A percentile compares a stretch with the other conserved stretches of the same genome.
phyloP scores from a whole-genome alignment of 2,888 invertebrate genomes.

The Megalurothrips usitatus region DNA sequence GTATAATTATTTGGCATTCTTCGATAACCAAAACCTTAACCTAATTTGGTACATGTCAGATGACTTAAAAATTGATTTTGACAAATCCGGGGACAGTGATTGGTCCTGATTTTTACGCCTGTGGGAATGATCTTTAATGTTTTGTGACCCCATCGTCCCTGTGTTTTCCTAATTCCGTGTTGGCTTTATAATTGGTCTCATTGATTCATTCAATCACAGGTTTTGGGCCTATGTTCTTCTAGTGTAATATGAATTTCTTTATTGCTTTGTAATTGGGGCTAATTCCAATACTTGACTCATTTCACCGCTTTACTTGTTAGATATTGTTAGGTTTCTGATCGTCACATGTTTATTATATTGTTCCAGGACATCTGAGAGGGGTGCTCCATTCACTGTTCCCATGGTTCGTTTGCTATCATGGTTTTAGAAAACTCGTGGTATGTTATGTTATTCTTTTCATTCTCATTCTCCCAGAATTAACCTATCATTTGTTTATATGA shows the following conservation, averaged over 20 bases:
- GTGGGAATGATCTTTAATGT: not conserved
- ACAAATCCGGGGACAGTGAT: no score
- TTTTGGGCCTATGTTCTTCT: not conserved
- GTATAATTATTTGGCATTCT: not conserved
- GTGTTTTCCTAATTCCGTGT: not conserved
- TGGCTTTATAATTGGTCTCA: no score
- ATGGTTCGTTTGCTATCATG: not conserved
- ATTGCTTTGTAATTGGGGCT: not conserved
- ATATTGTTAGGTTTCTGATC: not conserved
- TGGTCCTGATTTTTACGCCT: no score
- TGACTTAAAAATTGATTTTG: no score
- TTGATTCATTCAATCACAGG: no score
- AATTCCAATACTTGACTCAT: not conserved
- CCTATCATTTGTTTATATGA: not conserved
- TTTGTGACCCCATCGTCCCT: not conserved
- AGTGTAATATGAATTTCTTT: not conserved
- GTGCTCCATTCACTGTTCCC: no score
- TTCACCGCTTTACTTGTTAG: not conserved
- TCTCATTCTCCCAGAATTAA: not conserved
- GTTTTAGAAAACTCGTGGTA: constrained; percentile 5
- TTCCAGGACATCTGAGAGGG: not conserved
- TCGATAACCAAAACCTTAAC: not conserved
- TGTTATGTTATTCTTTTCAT: not conserved
- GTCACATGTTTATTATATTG: not conserved
- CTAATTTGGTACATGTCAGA: no score